Evolutionary conservation across 2,888 invertebrate genomes (phyloP), one percentile per base, ranked within the genome.

Genomic region (Dichetophora obliterata): DNA sequence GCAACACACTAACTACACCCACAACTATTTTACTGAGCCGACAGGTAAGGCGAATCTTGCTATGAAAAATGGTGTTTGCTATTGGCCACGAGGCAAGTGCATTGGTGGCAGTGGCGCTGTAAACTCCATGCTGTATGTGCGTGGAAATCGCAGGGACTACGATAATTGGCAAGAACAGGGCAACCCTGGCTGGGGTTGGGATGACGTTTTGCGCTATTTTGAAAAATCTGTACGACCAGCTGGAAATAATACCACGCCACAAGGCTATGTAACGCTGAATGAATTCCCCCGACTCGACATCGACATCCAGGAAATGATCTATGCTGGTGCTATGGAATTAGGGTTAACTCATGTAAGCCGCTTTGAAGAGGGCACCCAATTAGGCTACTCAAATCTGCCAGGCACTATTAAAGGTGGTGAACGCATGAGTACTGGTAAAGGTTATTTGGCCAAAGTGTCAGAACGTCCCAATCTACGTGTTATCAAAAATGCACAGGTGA

Each of bases 151-250:
- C 22, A 84, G 85, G 5, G 94, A 94, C 84, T 94, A 91, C 83
- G 91, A 94, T 83, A 84, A 88, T 0, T 94, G 94, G 94, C 90
- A 90, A 19, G 82, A 84, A 3, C 76, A 89, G 27, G 93, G 93
- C 0, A 93, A n/a, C n/a, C n/a, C n/a, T n/a, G n/a, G n/a, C n/a
- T n/a, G n/a, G n/a, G n/a, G n/a, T n/a, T n/a, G n/a, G 80, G 92
- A 95, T 57, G 93, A 94, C 80, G 91, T 95, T 0, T 87, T 95
- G 52, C 93, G 93, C 0, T 95, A 95, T 86, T 96, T 95, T 86
- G 93, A 93, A 85, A 96, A 96, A 87, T 95, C 95, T 0, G 90
- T 79, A 43, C 69, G 24, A 3, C 78, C 78, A n/a, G 77, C 61
- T 11, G 81, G 78, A 31, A 79, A 81, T 52, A 31, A 52, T 11